Evolutionary conservation across 2,888 invertebrate genomes (phyloP), one percentile per base, ranked within the genome.

Genomic region (Lottia gigantea): DNA sequence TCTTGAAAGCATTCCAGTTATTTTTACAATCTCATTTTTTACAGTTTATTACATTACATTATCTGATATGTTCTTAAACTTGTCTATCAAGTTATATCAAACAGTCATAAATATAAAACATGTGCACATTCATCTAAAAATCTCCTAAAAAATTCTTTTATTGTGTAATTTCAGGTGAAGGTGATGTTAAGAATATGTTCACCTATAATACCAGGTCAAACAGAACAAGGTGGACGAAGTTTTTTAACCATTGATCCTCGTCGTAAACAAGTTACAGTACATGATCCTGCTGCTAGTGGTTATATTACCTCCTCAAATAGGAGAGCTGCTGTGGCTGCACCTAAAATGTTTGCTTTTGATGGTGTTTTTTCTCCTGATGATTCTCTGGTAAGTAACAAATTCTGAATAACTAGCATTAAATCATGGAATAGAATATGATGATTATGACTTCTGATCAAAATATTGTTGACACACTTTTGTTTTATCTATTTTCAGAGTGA

Each of bases 281-380:
- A 94, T 82, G 97, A 97, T 90, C 95, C 95, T 15, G 89, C 91
- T 12, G 80, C 81, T 46, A 83, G 82, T 72, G 85, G 85, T 23
- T 86, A 84, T 74, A 76, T 81, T 25, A 77, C 82, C 26, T 77
- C 86, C 11, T 79, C 85, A 8, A 85, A 83, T 67, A 78, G 87
- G 45, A 77, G 84, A 65, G 78, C 82, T 14, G 82, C 81, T 7
- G 78, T 82, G 14, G 80, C 82, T 0, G 96, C 97, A 0, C 97
- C 98, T 0, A 98, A 97, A 90, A 97, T 97, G 96, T 98, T 97
- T 89, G 96, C 96, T 19, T 97, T 97, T 87, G 98, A 98, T 87
- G 95, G 95, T 76, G 94, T 98, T 75, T 97, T 96, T 89, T 94
- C 95, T 0, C 94, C 94, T 78, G 96, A 97, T 77, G 96, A 97